These are phyloP conservation scores for Linyphia triangularis DNA, from an alignment of 2,888 invertebrate species.

Conservation along the genomic window DNA sequence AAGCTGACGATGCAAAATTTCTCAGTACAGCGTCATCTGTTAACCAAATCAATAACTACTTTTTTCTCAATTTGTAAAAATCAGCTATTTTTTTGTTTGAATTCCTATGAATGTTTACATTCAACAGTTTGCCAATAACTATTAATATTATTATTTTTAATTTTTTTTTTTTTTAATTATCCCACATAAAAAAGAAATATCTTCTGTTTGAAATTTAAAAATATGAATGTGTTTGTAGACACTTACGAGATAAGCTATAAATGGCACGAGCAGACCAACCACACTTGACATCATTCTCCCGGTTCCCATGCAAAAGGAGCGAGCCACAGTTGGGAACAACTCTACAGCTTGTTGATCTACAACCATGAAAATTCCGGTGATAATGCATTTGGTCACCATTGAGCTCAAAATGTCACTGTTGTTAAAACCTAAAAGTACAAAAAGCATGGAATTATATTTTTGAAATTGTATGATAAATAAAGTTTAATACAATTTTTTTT, in stretches of 20 bases:
- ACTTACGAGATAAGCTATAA: conserved; percentile 1
- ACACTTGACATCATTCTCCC: neutral
- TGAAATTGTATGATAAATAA: too few species aligned
- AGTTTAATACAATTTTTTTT: too few species aligned
- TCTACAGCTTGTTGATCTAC: conserved; percentile 84
- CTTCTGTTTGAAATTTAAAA: neutral
- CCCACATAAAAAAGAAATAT: neutral
- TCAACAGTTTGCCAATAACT: too few species aligned
- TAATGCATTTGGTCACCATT: conserved; percentile 75
- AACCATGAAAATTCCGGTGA: conserved; percentile 83
- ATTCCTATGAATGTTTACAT: too few species aligned
- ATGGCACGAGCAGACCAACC: neutral
- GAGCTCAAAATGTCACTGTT: conserved; percentile 1
- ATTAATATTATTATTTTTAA: too few species aligned
- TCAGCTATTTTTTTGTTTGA: too few species aligned
- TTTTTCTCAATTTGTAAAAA: too few species aligned
- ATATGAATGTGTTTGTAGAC: neutral
- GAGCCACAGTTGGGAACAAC: neutral
- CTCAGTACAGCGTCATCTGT: too few species aligned
- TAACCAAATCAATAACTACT: too few species aligned
- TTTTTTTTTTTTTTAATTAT: too few species aligned
- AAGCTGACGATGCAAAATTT: too few species aligned
- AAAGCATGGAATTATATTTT: too few species aligned
- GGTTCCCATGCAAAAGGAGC: neutral
- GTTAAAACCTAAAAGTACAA: neutral